A percentile compares a stretch with the other conserved stretches of the same genome.
phyloP scores from a whole-genome alignment of 1,140 invertebrate genomes.

The Arion vulgaris region DNA sequence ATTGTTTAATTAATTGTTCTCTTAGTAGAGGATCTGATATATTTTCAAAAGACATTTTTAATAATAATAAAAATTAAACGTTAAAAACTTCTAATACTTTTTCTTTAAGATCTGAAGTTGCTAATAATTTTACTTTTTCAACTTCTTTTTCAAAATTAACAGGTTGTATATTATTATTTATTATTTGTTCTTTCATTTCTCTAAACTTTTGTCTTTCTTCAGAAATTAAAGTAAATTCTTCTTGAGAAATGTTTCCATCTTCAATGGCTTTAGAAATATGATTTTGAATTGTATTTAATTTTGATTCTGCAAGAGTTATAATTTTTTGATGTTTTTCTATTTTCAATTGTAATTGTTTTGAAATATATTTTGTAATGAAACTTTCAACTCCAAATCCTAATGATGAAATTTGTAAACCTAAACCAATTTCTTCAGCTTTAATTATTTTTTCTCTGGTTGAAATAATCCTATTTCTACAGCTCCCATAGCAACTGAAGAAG shows the following conservation, averaged over 20 bases:
- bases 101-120: no score
- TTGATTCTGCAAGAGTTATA: background rate
- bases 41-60: background rate
- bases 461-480: background rate
- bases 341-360: background rate
- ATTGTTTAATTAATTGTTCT: background rate
- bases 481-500: background rate
- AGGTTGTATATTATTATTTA: no score
- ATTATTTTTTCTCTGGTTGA: no score
- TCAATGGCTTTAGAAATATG: conserved; percentile 5
- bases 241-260: conserved; percentile 5
- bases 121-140: no score
- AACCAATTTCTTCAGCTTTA: background rate
- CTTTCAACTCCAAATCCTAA: background rate
- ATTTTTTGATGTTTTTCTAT: background rate
- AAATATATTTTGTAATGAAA: background rate
- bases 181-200: conserved; percentile 6
- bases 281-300: background rate
- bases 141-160: no score
- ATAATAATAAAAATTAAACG: no score
- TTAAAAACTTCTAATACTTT: no score
- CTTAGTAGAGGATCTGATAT: background rate
- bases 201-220: background rate
- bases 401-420: background rate
- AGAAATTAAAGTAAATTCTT: background rate